A percentile compares a stretch with the other conserved stretches of the same genome.
Evolutionary conservation across 2,888 invertebrate species (phyloP).

Genomic region (Epirrita christyi): DNA sequence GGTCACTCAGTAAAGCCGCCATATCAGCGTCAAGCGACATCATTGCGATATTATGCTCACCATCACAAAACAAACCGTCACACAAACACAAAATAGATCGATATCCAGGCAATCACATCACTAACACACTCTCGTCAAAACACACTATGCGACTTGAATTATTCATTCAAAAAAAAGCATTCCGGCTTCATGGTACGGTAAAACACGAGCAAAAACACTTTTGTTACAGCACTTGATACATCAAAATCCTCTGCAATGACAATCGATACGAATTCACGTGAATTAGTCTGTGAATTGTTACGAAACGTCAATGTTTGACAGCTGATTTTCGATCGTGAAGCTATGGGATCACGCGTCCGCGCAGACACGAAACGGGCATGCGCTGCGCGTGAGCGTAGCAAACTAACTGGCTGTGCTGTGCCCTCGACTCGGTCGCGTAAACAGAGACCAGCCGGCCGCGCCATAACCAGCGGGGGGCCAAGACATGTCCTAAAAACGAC

Average conservation of each 20-base stretch:
- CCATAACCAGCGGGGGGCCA: constrained; percentile 61
- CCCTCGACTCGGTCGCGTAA: constrained; percentile 39
- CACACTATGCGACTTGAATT: constrained; percentile 43
- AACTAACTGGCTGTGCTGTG: constrained; percentile 54
- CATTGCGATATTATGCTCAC: constrained; percentile 70
- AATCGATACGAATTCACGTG: constrained; percentile 28
- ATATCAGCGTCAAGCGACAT: constrained; percentile 79
- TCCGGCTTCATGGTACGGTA: constrained; percentile 49
- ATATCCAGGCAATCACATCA: constrained; percentile 64
- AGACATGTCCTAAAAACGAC: constrained; percentile 64
- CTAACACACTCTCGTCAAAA: constrained; percentile 61
- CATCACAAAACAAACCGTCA: constrained; percentile 53
- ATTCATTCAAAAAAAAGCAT: constrained; percentile 57
- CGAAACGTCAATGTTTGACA: constrained; percentile 75
- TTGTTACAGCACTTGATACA: constrained; percentile 19
- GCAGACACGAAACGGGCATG: constrained; percentile 60
- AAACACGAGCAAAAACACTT: constrained; percentile 31
- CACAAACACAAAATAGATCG: constrained; percentile 51
- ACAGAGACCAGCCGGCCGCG: constrained; percentile 41
- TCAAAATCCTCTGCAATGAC: constrained; percentile 39
- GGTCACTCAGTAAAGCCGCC: constrained; percentile 78
- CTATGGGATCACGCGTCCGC: constrained; percentile 62
- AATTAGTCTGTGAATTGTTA: constrained; percentile 52
- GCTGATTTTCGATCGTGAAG: constrained; percentile 66
- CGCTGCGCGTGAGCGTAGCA: constrained; percentile 64